Base-by-base conservation (phyloP, 1,140 invertebrate species). In the Mamestra configurata region DNA sequence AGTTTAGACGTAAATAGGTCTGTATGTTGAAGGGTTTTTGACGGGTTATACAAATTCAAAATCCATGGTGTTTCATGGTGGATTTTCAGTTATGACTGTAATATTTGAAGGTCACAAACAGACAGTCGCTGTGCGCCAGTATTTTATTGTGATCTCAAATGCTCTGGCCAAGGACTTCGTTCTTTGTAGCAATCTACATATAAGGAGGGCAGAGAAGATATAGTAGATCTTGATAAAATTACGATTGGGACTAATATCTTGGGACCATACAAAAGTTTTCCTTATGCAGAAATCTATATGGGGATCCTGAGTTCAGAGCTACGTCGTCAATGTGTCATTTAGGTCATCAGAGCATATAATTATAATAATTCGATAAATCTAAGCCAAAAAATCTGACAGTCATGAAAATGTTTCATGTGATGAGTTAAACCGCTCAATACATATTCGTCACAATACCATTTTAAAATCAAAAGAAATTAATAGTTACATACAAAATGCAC, bases 271-370 rank as follows among this genome's bases (percentile, higher is more conserved):
- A 22, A 40, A 64, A 11, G 59, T 22, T 64, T 40, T 40, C 59
- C 31, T 40, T 35, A 13, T 64, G 7, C n/a, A 64, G 31, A 64
- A 64, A 18, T 64, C n/a, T 7, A 40, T 64, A n/a, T 40, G 59
- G 35, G 20, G 59, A 64, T 35, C n/a, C 59, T 64, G 59, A 20
- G 35, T 64, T 64, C 18, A 35, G 27, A 18, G 6, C 4, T 35
- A 18, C 59, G n/a, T 40, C 22, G 18, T 64, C n/a, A 11, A 64
- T 61, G 31, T 64, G 35, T 64, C 35, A 64, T 64, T 40, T 20
- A 64, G 59, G 35, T 64, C 7, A 64, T 37, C 18, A 57, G 55
- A 22, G 0, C 35, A 20, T 20, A 20, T 31, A 31, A 1, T 31
- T 31, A 4, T 15, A 46, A 15, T 15, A 2, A 1, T 15, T 10